phyloP scores from a whole-genome alignment of 2,888 invertebrate species.

The Pecten maximus region DNA sequence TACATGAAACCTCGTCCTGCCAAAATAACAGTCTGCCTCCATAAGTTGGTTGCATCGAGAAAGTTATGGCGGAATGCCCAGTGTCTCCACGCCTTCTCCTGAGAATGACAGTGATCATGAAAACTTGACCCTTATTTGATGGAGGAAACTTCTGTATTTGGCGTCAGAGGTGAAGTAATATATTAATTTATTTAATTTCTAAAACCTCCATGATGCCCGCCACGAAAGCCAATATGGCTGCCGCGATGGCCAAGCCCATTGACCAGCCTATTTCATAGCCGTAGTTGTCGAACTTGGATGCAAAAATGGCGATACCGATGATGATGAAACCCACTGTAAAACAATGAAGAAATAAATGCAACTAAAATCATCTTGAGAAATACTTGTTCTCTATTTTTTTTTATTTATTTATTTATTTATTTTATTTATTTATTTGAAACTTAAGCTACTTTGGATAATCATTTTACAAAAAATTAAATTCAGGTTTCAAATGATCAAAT shows the following conservation, averaged over 20 bases:
- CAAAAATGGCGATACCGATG: constrained; percentile 69
- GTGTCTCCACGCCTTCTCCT: not conserved
- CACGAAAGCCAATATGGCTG: constrained; percentile 67
- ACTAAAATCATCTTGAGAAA: not conserved
- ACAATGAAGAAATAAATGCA: constrained; percentile 41
- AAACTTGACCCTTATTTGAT: not conserved
- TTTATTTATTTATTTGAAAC: too few species aligned
- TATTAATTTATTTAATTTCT: constrained; percentile 31
- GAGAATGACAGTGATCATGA: not conserved
- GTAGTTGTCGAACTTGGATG: constrained; percentile 59
- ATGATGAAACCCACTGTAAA: constrained; percentile 72
- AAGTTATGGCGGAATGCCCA: not conserved
- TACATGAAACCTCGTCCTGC: not conserved
- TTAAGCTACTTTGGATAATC: too few species aligned
- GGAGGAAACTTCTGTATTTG: not conserved
- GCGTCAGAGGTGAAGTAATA: not conserved
- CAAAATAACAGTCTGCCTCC: not conserved
- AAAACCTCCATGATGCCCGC: constrained; percentile 71
- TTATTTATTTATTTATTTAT: too few species aligned
- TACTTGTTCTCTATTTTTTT: too few species aligned
- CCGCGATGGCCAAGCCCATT: constrained; percentile 75
- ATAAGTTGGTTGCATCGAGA: not conserved
- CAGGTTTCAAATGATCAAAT: too few species aligned
- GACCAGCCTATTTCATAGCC: constrained; percentile 72
- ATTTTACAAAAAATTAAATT: too few species aligned